A percentile compares a stretch with the other conserved stretches of the same genome.
Conservation (phyloP, 2,888 invertebrate species). For the Drosophila gaucha region DNA sequence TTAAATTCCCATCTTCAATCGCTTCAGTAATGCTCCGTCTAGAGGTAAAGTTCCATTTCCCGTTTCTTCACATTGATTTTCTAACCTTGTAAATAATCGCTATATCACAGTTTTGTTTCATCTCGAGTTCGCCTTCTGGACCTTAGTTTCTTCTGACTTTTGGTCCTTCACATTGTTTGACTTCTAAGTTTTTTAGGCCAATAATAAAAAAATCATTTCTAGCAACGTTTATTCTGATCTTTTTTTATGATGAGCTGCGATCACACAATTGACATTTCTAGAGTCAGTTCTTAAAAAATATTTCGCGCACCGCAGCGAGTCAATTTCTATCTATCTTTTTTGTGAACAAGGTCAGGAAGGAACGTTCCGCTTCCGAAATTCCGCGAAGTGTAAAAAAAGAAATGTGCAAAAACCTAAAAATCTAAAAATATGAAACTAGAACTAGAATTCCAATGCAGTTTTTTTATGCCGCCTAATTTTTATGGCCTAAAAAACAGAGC, state of each 20-base stretch:
- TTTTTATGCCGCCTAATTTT: constrained; percentile 78
- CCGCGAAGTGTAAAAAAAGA: constrained; percentile 57
- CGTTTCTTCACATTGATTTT: not conserved
- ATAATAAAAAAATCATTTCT: constrained; percentile 71
- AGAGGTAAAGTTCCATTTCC: not conserved
- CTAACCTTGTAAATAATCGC: constrained; percentile 38
- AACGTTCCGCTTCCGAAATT: constrained; percentile 74
- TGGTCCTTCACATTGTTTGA: constrained; percentile 23
- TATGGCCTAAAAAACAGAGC: constrained; percentile 79
- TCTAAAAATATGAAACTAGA: constrained; percentile 81
- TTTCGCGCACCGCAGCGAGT: constrained; percentile 72
- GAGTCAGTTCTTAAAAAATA: constrained; percentile 66
- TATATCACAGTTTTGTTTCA: constrained; percentile 4
- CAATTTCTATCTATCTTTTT: too few relatives aligned
- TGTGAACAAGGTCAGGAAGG: constrained; percentile 59
- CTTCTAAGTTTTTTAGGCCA: constrained; percentile 60
- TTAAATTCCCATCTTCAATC: not conserved
- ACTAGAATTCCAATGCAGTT: constrained; percentile 82
- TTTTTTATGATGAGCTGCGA: constrained; percentile 65
- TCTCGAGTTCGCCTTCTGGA: not conserved
- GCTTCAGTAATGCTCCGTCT: not conserved
- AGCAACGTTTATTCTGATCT: constrained; percentile 31
- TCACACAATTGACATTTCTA: constrained; percentile 44
- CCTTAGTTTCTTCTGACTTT: constrained; percentile 47
- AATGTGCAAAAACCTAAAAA: constrained; percentile 12